Percentiles rank a stretch among this genome's conserved stretches.
phyloP scores from a whole-genome alignment of 2,797 vertebrate genomes.

The Periparus ater region DNA sequence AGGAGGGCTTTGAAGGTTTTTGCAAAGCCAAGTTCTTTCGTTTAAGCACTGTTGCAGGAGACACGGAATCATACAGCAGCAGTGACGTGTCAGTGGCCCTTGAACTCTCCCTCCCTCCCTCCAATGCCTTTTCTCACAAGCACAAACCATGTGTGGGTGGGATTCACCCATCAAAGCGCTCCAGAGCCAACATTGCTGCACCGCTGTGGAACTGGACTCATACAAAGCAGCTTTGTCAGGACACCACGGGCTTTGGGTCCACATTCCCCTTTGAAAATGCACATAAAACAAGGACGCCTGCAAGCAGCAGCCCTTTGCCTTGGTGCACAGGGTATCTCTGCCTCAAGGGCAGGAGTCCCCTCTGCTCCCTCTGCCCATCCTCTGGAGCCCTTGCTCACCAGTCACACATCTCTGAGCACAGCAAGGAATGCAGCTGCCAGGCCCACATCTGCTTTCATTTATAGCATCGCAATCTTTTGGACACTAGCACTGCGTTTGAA shows the following conservation, averaged over 20 bases:
- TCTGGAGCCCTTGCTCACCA: accelerated
- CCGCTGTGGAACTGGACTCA: neutral
- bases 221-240: neutral
- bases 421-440: neutral
- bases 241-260: neutral
- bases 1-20: neutral
- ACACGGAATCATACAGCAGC: neutral
- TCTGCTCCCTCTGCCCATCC: accelerated
- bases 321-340: neutral
- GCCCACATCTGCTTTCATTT: neutral
- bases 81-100: neutral
- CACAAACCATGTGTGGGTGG: neutral
- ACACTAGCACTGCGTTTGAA: neutral
- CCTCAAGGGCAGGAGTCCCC: accelerated
- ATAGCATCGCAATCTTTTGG: neutral
- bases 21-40: neutral
- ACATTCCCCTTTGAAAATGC: neutral
- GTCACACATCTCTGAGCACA: neutral
- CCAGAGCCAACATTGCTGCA: neutral
- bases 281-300: neutral
- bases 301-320: neutral
- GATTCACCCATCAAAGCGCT: neutral
- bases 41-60: neutral
- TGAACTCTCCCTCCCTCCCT: neutral
- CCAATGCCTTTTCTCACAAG: neutral